Evolutionary conservation across 2,888 invertebrate species (phyloP), one percentile per base, ranked within the genome.

Genomic region (Pyrrhosoma nymphula): DNA sequence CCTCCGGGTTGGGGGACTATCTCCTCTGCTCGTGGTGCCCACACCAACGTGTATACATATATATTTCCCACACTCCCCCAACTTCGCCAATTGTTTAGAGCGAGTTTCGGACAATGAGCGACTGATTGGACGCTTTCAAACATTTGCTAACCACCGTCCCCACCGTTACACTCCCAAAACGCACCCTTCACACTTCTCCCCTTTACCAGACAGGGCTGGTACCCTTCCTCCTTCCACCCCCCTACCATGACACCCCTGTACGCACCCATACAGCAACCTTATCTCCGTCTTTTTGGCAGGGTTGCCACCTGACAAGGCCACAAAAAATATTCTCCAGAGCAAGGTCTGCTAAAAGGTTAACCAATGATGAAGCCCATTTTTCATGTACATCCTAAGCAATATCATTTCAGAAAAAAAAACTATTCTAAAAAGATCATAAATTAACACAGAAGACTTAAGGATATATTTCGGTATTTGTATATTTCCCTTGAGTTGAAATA

Each of bases 91-190:
- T 91, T 63, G 91, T 91, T 91, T 91, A 91, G 91, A 63, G 91
- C 63, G 91, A 91, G 91, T 60, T 63, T 20, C 91, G 60, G 91
- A 91, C 91, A 91, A 91, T 91, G 63, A 91, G 91, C 63, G 91
- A 69, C 91, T 91, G 91, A 91, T 91, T 91, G 91, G 60, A 69
- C 60, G 91, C 91, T 91, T 91, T 91, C 91, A 91, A 91, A 91
- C 91, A 91, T 91, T 91, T 63, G 91, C 91, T 63, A 91, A 91
- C 91, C 91, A 39, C 91, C 39, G 60, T 30, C 60, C 39, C 16
- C 14, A 16, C 82, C 82, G 14, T 35, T 35, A 14, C 35, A 14
- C n/a, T 14, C 82, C 82, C 16, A 35, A 8, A 18, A 35, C 82
- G 35, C 35, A 12, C 82, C 69, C 82, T 35, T 82, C 69, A 60